Base-by-base conservation (phyloP, 2,888 invertebrate genomes). In the Nemoura dubitans region DNA sequence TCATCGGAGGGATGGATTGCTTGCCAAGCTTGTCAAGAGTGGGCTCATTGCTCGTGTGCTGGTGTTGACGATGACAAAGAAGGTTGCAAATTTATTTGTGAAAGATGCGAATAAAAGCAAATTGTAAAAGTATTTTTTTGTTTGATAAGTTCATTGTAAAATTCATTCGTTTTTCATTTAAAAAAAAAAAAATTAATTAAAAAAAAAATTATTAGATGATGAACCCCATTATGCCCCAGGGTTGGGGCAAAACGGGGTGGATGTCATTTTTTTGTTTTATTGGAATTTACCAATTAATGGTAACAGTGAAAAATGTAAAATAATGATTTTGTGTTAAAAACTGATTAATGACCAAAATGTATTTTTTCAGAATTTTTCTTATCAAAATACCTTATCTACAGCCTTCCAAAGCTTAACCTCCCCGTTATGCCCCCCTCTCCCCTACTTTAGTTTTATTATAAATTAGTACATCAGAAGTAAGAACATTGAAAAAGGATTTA, bases 341-440 rank as follows among this genome's bases (percentile, higher is more conserved):
- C 76, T 76, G 26, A 76, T 76, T 76, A 76, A 76, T 76, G 36
- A 36, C 3, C 36, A 36, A 36, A 6, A 36, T 36, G 36, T 76
- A 21, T 76, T 76, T 76, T 76, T 76, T 76, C 76, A 76, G 76
- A 76, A 76, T 76, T 76, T 76, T 76, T 76, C 76, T 76, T 76
- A 76, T 76, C 76, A 76, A 76, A 76, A 76, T 76, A 76, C 21
- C 76, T 76, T 76, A 76, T 76, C 25, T 85, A 59, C 76, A 85
- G 76, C 59, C 25, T 59, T 59, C 76, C 76, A 85, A 85, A 42
- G 25, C 85, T 85, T 43, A 85, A 85, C 59, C 76, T 76, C 43
- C 85, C 76, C 85, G 59, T 85, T 76, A 42, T 85, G 85, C 59
- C 85, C 43, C 26, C 85, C 85, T 28, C 28, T 59, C 43, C 76